Percentiles rank a stretch among this genome's conserved stretches.
Evolutionary conservation across 2,888 invertebrate species (phyloP).

Genomic region (Yponomeuta malinellus): DNA sequence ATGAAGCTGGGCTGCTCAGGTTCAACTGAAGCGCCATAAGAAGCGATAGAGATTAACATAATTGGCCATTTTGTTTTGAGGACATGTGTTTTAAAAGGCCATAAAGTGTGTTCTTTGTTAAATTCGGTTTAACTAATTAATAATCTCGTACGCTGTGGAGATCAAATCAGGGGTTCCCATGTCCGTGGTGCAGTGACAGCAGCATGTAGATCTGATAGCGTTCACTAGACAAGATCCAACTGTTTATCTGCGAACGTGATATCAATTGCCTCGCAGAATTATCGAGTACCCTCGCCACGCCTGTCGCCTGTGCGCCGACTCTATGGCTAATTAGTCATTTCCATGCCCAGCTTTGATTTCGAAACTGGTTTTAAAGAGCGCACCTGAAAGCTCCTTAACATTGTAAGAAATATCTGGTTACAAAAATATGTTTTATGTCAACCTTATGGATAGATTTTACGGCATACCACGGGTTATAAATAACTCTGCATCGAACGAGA

Average conservation of each 20-base stretch:
- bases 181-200: conserved; percentile 43
- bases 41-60: conserved; percentile 68
- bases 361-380: conserved; percentile 5
- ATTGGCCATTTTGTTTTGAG: conserved; percentile 37
- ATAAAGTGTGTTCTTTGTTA: conserved; percentile 40
- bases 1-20: conserved; percentile 60
- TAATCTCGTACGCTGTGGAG: conserved; percentile 19
- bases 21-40: conserved; percentile 57
- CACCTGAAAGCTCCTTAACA: not conserved
- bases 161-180: not conserved
- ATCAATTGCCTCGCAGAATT: conserved; percentile 67
- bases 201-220: conserved; percentile 66
- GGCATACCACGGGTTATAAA: conserved; percentile 50
- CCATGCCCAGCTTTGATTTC: conserved; percentile 29
- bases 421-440: conserved; percentile 35
- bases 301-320: conserved; percentile 32
- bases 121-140: conserved; percentile 41
- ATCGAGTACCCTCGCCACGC: conserved; percentile 59
- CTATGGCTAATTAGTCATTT: conserved; percentile 60
- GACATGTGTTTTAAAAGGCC: conserved; percentile 1
- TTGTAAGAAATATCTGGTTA: not conserved
- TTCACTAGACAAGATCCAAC: conserved; percentile 61
- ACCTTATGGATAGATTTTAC: conserved; percentile 37
- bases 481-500: conserved; percentile 55
- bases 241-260: conserved; percentile 60